Evolutionary conservation across 2,797 vertebrate species (phyloP).

Genomic region (Steatocranus sp.): DNA sequence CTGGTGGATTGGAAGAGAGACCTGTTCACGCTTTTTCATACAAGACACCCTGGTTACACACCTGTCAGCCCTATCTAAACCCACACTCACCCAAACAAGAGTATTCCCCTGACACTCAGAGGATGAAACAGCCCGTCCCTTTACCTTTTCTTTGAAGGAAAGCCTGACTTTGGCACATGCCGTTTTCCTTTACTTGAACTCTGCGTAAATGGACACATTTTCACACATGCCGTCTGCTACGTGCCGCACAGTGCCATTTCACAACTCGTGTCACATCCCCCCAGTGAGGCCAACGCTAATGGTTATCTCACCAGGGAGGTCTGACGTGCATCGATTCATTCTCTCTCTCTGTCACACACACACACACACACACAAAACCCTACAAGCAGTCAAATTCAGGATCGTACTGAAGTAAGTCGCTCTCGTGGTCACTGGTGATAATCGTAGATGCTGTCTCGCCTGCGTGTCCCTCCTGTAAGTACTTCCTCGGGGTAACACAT

Average conservation of each 20-base stretch:
- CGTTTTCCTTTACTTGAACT: constrained; percentile 38
- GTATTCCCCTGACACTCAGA: constrained; percentile 11
- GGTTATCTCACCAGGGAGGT: constrained; percentile 52
- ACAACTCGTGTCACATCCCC: constrained; percentile 44
- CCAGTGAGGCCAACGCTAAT: constrained; percentile 45
- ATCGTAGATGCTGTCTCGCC: constrained; percentile 28
- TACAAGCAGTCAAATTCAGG: constrained; percentile 13
- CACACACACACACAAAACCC: not conserved
- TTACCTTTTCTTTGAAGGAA: constrained; percentile 24
- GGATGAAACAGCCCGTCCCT: constrained; percentile 9
- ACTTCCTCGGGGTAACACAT: constrained; percentile 50
- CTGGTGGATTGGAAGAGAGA: constrained; percentile 32
- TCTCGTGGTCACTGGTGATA: constrained; percentile 43
- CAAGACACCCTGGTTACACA: constrained; percentile 35
- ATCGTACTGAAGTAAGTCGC: constrained; percentile 28
- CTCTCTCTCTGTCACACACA: not conserved
- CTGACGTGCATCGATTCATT: constrained; percentile 51
- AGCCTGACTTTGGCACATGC: constrained; percentile 40
- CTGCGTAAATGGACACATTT: constrained; percentile 42
- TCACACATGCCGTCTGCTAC: constrained; percentile 42
- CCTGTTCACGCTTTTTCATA: constrained; percentile 4
- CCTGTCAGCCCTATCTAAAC: constrained; percentile 45
- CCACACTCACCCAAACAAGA: constrained; percentile 28
- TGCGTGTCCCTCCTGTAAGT: constrained; percentile 30
- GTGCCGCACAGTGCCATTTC: constrained; percentile 30